These are phyloP conservation scores for Corvus hawaiiensis DNA, from an alignment of 2,113 vertebrate species.

Conservation along the genomic window DNA sequence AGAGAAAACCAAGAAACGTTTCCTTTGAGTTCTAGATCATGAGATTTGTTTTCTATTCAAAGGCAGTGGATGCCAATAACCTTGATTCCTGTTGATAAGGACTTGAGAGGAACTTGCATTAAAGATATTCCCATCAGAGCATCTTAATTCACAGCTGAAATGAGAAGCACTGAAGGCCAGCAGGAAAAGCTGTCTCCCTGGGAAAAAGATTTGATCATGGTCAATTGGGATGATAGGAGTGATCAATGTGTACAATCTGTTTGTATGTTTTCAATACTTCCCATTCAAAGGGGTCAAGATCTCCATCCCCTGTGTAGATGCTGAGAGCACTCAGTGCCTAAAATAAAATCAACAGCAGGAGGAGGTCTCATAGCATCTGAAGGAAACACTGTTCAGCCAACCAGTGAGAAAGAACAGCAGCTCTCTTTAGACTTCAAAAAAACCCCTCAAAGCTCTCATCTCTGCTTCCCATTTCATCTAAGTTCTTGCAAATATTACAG, in stretches of 20 bases:
- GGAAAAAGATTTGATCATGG: not conserved
- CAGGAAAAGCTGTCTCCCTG: not conserved
- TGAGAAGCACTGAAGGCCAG: not conserved
- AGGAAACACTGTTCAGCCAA: not conserved
- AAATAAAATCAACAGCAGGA: not conserved
- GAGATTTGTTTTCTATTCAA: slow-evolving; percentile 1
- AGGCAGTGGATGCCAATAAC: not conserved
- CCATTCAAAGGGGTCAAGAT: not conserved
- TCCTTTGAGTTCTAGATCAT: not conserved
- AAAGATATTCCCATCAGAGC: not conserved
- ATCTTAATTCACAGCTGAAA: not conserved
- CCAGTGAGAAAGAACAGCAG: not conserved
- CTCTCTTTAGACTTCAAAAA: not conserved
- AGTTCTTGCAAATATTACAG: not conserved
- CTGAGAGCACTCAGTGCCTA: not conserved
- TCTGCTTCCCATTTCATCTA: not conserved
- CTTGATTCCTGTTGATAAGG: not conserved
- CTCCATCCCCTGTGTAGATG: not conserved
- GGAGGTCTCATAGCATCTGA: not conserved
- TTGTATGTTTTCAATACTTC: not conserved
- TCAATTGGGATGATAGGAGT: not conserved
- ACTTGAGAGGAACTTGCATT: not conserved
- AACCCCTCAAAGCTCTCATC: not conserved
- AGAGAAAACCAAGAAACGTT: not conserved
- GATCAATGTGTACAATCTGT: not conserved